Evolutionary conservation across 2,113 vertebrate species (phyloP).

Genomic region (Poeciliopsis retropinna): DNA sequence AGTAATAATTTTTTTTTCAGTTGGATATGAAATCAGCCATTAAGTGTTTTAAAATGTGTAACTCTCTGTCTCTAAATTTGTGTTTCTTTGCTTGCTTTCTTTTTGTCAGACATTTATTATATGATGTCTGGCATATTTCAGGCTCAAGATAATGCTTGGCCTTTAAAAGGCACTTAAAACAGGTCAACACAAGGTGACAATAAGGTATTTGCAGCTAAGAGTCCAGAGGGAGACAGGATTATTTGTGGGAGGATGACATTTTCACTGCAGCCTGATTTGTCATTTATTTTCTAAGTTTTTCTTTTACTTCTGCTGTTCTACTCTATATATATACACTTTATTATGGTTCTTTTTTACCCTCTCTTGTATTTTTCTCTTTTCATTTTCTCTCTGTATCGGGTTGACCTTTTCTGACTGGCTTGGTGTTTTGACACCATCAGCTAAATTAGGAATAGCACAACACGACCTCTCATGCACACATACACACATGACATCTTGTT

Average conservation of each 20-base stretch:
- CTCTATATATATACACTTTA: background rate
- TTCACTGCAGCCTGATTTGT: slow-evolving; percentile 8
- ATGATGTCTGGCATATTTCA: background rate
- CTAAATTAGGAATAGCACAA: slow-evolving; percentile 15
- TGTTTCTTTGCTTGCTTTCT: background rate
- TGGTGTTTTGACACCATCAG: slow-evolving; percentile 17
- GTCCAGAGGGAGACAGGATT: slow-evolving; percentile 5
- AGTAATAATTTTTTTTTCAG: too few relatives aligned
- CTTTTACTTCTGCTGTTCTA: background rate
- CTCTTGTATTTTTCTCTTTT: background rate
- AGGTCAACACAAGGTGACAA: slow-evolving; percentile 5
- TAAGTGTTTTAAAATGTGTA: too few relatives aligned
- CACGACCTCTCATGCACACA: background rate
- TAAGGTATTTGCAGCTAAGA: background rate
- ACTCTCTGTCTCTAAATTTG: background rate
- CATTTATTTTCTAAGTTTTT: background rate
- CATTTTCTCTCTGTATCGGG: slow-evolving; percentile 1
- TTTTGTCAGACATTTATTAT: background rate
- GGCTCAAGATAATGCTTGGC: background rate
- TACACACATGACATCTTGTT: background rate
- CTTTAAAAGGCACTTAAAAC: background rate
- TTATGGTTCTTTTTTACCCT: background rate
- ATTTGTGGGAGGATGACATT: slow-evolving; percentile 28
- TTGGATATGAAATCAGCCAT: too few relatives aligned
- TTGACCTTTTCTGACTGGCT: slow-evolving; percentile 31